These are phyloP conservation scores for Oncorhynchus tshawytscha DNA, from an alignment of 2,113 vertebrate species.

Conservation along the genomic window DNA sequence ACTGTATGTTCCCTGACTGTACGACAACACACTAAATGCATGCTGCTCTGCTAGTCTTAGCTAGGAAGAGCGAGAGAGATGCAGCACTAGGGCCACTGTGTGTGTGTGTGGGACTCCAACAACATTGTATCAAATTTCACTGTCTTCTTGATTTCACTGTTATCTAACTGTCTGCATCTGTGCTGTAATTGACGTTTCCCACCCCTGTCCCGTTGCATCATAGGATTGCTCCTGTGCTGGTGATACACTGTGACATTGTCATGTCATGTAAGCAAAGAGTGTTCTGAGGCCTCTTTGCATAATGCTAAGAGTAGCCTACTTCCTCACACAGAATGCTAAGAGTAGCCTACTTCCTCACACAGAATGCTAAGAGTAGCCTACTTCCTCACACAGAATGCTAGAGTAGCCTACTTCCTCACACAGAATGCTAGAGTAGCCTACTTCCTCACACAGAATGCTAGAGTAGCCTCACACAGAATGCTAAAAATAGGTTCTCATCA, in stretches of 20 bases:
- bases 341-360: too few species aligned
- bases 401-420: too few species aligned
- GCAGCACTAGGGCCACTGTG: background rate
- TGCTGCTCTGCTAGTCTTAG: background rate
- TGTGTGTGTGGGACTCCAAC: background rate
- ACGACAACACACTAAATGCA: background rate
- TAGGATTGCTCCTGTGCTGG: background rate
- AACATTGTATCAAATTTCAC: background rate
- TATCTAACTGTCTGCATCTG: background rate
- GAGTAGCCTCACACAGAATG: too few species aligned
- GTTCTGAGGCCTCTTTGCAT: constrained; percentile 45
- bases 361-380: too few species aligned
- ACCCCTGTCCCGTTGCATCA: background rate
- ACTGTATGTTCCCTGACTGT: too few species aligned
- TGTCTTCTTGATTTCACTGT: background rate
- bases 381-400: too few species aligned
- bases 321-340: too few species aligned
- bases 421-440: too few species aligned
- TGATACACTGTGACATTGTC: background rate
- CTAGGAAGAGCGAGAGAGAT: background rate
- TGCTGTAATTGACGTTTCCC: too few species aligned
- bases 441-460: too few species aligned
- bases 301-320: constrained; percentile 2
- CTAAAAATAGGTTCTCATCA: too few species aligned
- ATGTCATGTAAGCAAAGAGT: constrained; percentile 33